Evolutionary conservation across 2,888 invertebrate species (phyloP), one percentile per base, ranked within the genome.

Genomic region (Harmothoe impar): DNA sequence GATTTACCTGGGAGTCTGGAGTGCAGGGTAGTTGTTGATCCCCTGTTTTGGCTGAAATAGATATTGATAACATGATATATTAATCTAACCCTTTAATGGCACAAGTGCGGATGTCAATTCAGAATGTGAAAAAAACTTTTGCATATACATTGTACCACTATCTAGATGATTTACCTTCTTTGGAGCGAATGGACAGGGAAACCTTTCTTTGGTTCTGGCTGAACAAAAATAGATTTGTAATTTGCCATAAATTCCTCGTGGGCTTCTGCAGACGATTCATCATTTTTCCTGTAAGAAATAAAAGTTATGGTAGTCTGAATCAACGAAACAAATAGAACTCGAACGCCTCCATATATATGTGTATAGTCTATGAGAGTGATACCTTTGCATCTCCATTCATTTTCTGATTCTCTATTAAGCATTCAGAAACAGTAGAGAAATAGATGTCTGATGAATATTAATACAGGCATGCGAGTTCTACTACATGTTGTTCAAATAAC

Each of bases 201-300:
- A 43, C 94, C 94, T 86, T 93, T 81, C 89, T 94, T 94, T 91
- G 93, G 94, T 81, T 94, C 94, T 91, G 94, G 94, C 86, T 93
- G 92, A 7, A 94, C 94, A 94, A 95, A 95, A 33, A 95, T 94
- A n/a, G 93, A 92, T 68, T 93, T 93, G 91, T 94, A 94, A 78
- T 93, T 94, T 35, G 93, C 92, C 94, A 95, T 95, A 90, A 95
- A 95, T 29, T 92, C 51, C 81, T 92, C 89, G 91, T 95, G 95
- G 7, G 94, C 94, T 89, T 94, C 94, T 56, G 93, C 92, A 31
- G 93, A 91, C 20, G 94, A 92, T 51, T 92, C 91, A 31, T 90
- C 89, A 56, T 92, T 91, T 52, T 93, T 92, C 54, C 93, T 94
- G 90, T 29, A 35, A 12, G 1, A 31, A 43, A 88, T 56, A 31